Evolutionary conservation across 2,113 vertebrate genomes (phyloP), one percentile per base, ranked within the genome.

Genomic region (Plectropomus leopardus): DNA sequence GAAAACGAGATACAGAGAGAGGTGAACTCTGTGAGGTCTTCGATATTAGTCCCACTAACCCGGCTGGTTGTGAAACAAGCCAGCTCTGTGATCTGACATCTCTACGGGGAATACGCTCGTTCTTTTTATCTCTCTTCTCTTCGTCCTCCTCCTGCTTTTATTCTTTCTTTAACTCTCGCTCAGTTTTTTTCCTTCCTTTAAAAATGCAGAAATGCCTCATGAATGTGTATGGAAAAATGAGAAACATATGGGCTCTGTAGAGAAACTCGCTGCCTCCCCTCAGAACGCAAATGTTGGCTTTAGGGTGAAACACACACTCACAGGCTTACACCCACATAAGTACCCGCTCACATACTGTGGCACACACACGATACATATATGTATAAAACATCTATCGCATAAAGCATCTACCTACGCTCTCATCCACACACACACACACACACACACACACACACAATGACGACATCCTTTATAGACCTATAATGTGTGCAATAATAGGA

Each of bases 151-250:
- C 76, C 69, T 78, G 36, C 30, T 80, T 70, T n/a, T n/a, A n/a
- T n/a, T 80, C 60, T 60, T 45, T 30, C 55, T n/a, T n/a, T n/a
- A n/a, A n/a, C 58, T 51, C 76, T 50, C 59, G 53, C 32, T 1
- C 28, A 40, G 24, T 30, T 73, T 77, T 67, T 65, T 50, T 76
- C 72, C 70, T 76, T 71, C 17, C 74, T 64, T 53, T 76, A 66
- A 87, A 90, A 89, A 91, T 89, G 83, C 88, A 90, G 76, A 94
- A 89, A 90, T 88, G 76, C 76, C 83, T 91, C 89, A 90, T 92
- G 92, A 92, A 91, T 93, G 91, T 90, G 89, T 89, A 90, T 86
- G 72, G 70, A 85, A 76, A 80, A 92, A 94, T 85, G 72, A 92
- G 87, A 89, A 92, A 81, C 92, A 92, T 71, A 92, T 93, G 92